Percentiles rank a stretch among this genome's conserved stretches.
Conservation (phyloP, 2,797 vertebrate species). For the Cossypha polioptera region DNA sequence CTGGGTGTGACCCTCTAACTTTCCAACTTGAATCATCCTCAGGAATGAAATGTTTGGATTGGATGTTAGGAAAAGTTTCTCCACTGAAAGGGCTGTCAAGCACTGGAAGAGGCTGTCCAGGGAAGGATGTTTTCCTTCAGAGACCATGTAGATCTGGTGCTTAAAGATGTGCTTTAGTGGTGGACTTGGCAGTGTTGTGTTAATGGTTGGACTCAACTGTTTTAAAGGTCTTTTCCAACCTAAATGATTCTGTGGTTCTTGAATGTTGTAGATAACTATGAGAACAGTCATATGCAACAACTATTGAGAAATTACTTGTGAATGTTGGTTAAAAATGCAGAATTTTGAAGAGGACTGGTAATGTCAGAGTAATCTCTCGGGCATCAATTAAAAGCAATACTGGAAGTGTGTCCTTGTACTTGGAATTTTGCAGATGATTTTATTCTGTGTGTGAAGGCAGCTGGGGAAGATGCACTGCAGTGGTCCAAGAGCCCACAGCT, state of each 20-base stretch:
- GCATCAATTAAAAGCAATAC: rapidly evolving
- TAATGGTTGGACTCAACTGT: neutral
- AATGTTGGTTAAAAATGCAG: neutral
- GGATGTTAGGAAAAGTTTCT: neutral
- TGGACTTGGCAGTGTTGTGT: neutral
- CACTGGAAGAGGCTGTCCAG: neutral
- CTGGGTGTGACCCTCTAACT: neutral
- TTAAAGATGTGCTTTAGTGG: neutral
- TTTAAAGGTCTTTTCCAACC: neutral
- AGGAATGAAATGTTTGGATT: neutral
- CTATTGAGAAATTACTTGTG: neutral
- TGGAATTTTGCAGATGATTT: neutral
- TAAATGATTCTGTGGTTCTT: neutral
- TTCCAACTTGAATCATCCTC: neutral
- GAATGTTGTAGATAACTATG: neutral
- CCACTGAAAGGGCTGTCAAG: neutral
- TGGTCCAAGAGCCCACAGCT: neutral
- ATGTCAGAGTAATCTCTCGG: neutral
- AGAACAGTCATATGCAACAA: neutral
- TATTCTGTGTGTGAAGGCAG: neutral
- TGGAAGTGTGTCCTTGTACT: neutral
- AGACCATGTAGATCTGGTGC: neutral
- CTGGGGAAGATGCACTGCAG: neutral
- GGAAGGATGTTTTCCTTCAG: neutral
- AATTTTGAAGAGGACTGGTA: neutral